A percentile compares a stretch with the other conserved stretches of the same genome.
These are phyloP conservation scores for Molothrus aeneus DNA, from an alignment of 2,797 vertebrate genomes.

Conservation along the genomic window DNA sequence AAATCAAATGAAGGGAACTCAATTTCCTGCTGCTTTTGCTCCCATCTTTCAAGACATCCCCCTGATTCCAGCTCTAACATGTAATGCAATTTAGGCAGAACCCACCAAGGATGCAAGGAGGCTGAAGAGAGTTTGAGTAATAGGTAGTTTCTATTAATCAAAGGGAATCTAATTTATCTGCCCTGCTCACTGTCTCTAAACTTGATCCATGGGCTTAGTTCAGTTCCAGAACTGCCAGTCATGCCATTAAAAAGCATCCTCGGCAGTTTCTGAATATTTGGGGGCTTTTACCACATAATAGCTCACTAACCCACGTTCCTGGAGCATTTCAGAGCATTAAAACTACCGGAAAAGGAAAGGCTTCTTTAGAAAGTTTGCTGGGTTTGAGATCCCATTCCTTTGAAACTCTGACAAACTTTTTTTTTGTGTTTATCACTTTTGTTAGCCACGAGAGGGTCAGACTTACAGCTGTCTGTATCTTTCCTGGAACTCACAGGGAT, in stretches of 20 bases:
- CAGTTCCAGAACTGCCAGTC: neutral
- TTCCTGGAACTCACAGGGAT: slow-evolving; percentile 90
- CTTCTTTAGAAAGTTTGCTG: neutral
- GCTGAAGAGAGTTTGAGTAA: neutral
- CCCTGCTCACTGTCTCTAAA: neutral
- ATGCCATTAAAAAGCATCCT: neutral
- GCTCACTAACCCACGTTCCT: neutral
- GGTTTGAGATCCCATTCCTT: neutral
- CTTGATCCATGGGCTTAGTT: neutral
- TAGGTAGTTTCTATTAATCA: slow-evolving; percentile 45
- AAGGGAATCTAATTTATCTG: slow-evolving; percentile 20
- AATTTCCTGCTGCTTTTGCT: neutral
- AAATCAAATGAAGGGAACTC: neutral
- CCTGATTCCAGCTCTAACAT: neutral
- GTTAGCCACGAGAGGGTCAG: neutral
- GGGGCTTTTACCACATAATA: neutral
- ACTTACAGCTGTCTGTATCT: slow-evolving; percentile 88
- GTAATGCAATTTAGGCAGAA: neutral
- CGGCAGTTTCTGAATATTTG: neutral
- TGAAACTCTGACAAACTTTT: neutral
- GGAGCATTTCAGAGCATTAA: neutral
- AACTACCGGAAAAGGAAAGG: neutral
- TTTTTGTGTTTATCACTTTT: neutral
- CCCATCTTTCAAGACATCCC: neutral
- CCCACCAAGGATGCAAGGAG: neutral